A percentile compares a stretch with the other conserved stretches of the same genome.
Evolutionary conservation across 2,113 vertebrate genomes (phyloP).

Genomic region (Sminthopsis crassicaudata): DNA sequence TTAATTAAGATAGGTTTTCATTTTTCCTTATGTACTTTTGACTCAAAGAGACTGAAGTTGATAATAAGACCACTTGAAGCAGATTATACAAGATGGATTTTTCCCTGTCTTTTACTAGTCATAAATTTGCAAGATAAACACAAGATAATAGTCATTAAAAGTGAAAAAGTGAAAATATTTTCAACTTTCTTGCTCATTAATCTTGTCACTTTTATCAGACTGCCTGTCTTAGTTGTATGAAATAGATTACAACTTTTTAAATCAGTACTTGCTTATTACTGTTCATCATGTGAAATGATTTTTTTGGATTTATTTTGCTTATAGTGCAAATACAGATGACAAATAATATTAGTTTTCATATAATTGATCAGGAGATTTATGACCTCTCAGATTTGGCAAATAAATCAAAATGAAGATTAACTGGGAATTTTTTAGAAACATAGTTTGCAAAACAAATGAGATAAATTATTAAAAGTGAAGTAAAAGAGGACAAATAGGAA

Average conservation of each 20-base stretch:
- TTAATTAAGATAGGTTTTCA: conserved; percentile 81
- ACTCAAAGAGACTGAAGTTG: conserved; percentile 72
- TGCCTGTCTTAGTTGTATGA: conserved; percentile 62
- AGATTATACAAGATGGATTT: conserved; percentile 80
- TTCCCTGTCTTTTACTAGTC: conserved; percentile 80
- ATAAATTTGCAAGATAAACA: conserved; percentile 80
- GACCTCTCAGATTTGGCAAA: conserved; percentile 9
- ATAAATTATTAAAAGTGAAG: conserved; percentile 38
- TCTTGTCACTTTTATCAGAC: conserved; percentile 76
- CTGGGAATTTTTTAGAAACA: conserved; percentile 30
- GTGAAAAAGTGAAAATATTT: conserved; percentile 81
- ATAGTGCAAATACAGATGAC: conserved; percentile 59
- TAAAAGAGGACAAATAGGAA: conserved; percentile 45
- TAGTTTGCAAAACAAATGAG: neutral
- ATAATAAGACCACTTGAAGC: conserved; percentile 75
- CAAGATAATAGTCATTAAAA: conserved; percentile 83
- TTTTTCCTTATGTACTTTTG: conserved; percentile 69
- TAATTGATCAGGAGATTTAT: conserved; percentile 49
- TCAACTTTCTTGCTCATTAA: conserved; percentile 80
- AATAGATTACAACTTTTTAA: conserved; percentile 64
- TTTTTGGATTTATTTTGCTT: conserved; percentile 12
- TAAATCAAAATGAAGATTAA: conserved; percentile 50
- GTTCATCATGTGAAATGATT: conserved; percentile 49
- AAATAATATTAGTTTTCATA: conserved; percentile 32
- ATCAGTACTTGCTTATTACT: conserved; percentile 66